These are phyloP conservation scores for Chrysolina americana DNA, from an alignment of 2,888 invertebrate genomes.

Conservation along the genomic window DNA sequence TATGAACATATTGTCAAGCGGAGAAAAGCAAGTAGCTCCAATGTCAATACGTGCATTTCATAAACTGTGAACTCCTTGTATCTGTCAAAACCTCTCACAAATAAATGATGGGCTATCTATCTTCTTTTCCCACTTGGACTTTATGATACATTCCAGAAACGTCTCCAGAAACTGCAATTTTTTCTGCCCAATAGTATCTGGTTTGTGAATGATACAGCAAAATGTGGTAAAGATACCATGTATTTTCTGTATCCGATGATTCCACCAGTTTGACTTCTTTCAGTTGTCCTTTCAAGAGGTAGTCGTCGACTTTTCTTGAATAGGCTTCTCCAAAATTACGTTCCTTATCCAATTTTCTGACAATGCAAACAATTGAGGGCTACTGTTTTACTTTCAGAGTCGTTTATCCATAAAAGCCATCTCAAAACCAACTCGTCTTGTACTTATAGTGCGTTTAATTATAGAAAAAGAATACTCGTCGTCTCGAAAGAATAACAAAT, in stretches of 20 bases:
- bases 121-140: background rate
- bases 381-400: background rate
- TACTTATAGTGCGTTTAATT: background rate
- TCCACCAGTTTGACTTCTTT: background rate
- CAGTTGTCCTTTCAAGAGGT: background rate
- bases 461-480: background rate
- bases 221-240: background rate
- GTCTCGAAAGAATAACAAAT: background rate
- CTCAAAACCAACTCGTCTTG: background rate
- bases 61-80: no score
- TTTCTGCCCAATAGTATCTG: background rate
- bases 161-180: background rate
- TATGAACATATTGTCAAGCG: no score
- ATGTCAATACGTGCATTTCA: no score
- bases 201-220: background rate
- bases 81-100: no score
- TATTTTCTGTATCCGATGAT: background rate
- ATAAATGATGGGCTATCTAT: conserved; percentile 4
- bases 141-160: background rate
- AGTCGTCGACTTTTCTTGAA: background rate
- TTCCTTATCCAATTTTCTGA: background rate
- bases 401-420: background rate
- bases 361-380: background rate
- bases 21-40: no score
- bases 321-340: background rate